Conservation (phyloP, 2,113 vertebrate genomes). For the Proteles cristata region DNA sequence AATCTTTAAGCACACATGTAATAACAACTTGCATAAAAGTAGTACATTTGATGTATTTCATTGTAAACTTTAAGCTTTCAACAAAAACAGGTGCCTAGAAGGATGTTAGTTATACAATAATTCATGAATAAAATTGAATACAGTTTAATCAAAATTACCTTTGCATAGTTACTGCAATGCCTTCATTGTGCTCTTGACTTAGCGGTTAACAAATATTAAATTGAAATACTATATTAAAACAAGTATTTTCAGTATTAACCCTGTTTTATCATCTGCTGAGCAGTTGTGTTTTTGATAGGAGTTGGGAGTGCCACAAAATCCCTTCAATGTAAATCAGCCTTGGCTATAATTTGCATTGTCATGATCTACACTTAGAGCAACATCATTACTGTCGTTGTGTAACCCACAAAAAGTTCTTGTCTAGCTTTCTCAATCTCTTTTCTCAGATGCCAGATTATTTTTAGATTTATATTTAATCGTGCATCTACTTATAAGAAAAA, state of each 20-base stretch:
- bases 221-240: background rate
- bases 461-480: background rate
- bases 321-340: background rate
- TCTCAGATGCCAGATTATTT: background rate
- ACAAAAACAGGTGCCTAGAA: background rate
- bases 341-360: background rate
- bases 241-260: background rate
- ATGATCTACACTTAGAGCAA: background rate
- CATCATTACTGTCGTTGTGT: background rate
- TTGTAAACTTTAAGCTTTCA: background rate
- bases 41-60: background rate
- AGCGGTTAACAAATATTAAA: background rate
- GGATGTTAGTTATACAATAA: background rate
- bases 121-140: background rate
- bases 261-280: background rate
- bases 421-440: background rate
- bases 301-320: background rate
- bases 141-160: background rate
- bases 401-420: background rate
- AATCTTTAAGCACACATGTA: background rate
- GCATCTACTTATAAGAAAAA: background rate
- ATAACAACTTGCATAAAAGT: background rate
- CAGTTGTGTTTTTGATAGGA: background rate
- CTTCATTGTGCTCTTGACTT: background rate
- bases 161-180: background rate